Conservation (phyloP, 2,888 invertebrate genomes). For the Miltochrista miniata region DNA sequence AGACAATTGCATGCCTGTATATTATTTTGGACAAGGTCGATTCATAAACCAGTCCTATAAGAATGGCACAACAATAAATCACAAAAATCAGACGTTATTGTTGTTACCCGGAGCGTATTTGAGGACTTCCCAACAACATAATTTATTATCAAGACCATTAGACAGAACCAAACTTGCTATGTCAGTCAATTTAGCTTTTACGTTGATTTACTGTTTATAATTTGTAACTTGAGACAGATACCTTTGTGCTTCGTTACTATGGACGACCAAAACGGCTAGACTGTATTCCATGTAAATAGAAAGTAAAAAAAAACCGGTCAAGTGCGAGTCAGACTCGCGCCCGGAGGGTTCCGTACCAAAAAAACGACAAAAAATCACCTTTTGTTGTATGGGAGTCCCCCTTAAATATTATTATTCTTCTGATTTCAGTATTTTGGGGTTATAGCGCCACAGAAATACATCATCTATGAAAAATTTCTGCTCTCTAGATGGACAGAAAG, state of each 20-base stretch:
- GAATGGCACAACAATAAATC: slow-evolving; percentile 33
- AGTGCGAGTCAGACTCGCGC: too few relatives aligned
- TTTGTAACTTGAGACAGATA: slow-evolving; percentile 3
- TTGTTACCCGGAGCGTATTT: slow-evolving; percentile 14
- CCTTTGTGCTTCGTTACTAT: slow-evolving; percentile 2
- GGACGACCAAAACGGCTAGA: neutral
- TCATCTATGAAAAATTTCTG: too few relatives aligned
- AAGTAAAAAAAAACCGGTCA: too few relatives aligned
- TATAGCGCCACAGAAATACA: too few relatives aligned
- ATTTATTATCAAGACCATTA: slow-evolving; percentile 28
- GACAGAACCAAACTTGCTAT: slow-evolving; percentile 18
- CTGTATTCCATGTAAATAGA: neutral
- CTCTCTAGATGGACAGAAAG: too few relatives aligned
- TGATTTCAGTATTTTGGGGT: too few relatives aligned
- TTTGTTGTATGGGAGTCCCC: too few relatives aligned
- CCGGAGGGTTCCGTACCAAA: too few relatives aligned
- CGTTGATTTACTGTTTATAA: slow-evolving; percentile 21
- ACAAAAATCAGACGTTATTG: slow-evolving; percentile 14
- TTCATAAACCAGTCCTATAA: slow-evolving; percentile 23
- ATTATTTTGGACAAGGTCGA: slow-evolving; percentile 24
- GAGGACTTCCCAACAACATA: slow-evolving; percentile 17
- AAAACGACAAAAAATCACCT: too few relatives aligned
- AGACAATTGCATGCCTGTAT: slow-evolving; percentile 22
- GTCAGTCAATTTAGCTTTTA: slow-evolving; percentile 20
- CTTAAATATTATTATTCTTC: too few relatives aligned